phyloP scores from a whole-genome alignment of 2,888 invertebrate species.

The Zaprionus bogoriensis region DNA sequence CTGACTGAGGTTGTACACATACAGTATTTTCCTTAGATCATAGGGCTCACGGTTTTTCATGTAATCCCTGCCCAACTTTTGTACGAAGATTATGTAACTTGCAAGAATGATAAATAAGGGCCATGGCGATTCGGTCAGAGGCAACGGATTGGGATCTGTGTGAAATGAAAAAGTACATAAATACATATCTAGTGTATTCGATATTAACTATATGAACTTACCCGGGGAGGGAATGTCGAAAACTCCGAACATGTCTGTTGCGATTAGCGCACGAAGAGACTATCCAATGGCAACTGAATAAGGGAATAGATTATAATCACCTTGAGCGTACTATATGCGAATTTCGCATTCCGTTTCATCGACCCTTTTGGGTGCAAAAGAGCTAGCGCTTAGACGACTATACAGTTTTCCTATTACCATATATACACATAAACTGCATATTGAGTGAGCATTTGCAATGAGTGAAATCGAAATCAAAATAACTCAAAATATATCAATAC shows the following conservation, averaged over 20 bases:
- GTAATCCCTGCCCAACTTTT: conserved; percentile 4
- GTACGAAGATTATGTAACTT: conserved; percentile 11
- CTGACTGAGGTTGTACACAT: conserved; percentile 18
- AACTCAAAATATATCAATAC: no score
- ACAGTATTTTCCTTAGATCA: conserved; percentile 12
- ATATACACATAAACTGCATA: no score
- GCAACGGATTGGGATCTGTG: conserved; percentile 16
- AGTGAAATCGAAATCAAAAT: no score
- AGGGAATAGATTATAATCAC: background rate
- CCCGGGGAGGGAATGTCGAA: conserved; percentile 22
- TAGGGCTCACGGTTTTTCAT: conserved; percentile 17
- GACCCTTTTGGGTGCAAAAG: background rate
- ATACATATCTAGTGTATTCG: no score
- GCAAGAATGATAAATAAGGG: conserved; percentile 15
- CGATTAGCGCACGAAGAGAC: background rate
- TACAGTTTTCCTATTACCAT: no score
- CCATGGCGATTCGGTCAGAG: conserved; percentile 19
- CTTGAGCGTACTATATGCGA: background rate
- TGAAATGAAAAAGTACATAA: background rate
- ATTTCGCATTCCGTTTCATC: background rate
- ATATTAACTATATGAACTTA: background rate
- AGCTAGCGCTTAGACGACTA: background rate
- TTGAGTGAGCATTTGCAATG: no score
- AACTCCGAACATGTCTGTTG: conserved; percentile 7
- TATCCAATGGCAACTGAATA: background rate